A percentile compares a stretch with the other conserved stretches of the same genome.
Evolutionary conservation across 2,888 invertebrate species (phyloP).

Genomic region (Hirudinaria manillensis): DNA sequence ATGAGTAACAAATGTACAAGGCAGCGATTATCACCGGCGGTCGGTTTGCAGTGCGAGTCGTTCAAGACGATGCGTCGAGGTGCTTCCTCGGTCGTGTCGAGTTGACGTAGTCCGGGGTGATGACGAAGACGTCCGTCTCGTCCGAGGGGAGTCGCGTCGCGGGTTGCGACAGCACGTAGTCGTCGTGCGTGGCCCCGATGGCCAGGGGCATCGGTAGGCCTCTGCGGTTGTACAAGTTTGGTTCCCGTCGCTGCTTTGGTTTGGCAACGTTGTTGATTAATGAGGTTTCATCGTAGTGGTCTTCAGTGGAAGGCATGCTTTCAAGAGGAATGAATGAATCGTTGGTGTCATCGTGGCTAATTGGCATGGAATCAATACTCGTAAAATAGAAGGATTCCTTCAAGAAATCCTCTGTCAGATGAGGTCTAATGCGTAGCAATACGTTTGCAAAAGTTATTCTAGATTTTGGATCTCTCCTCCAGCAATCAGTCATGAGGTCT

Average conservation of each 20-base stretch:
- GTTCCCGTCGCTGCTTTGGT: background rate
- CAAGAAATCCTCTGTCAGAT: slow-evolving; percentile 53
- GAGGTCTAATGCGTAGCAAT: slow-evolving; percentile 67
- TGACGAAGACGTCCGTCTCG: too few species aligned
- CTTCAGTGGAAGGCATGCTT: background rate
- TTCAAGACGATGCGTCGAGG: background rate
- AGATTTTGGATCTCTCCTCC: slow-evolving; percentile 73
- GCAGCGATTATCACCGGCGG: slow-evolving; percentile 11
- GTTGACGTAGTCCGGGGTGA: background rate
- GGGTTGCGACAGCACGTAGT: too few species aligned
- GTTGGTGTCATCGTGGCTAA: background rate
- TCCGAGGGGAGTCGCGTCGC: too few species aligned
- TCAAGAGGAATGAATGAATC: background rate
- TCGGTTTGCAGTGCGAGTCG: background rate
- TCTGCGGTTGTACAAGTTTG: background rate
- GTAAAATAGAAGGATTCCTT: slow-evolving; percentile 1
- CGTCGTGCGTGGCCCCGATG: too few species aligned
- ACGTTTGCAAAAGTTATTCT: slow-evolving; percentile 74
- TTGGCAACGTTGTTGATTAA: background rate
- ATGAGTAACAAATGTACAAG: background rate
- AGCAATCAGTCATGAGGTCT: slow-evolving; percentile 83
- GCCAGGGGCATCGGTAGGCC: slow-evolving; percentile 7
- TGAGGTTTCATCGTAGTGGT: background rate
- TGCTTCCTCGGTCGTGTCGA: background rate
- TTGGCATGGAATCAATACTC: background rate